Evolutionary conservation across 2,888 invertebrate genomes (phyloP), one percentile per base, ranked within the genome.

Genomic region (Epinotia bilunana): DNA sequence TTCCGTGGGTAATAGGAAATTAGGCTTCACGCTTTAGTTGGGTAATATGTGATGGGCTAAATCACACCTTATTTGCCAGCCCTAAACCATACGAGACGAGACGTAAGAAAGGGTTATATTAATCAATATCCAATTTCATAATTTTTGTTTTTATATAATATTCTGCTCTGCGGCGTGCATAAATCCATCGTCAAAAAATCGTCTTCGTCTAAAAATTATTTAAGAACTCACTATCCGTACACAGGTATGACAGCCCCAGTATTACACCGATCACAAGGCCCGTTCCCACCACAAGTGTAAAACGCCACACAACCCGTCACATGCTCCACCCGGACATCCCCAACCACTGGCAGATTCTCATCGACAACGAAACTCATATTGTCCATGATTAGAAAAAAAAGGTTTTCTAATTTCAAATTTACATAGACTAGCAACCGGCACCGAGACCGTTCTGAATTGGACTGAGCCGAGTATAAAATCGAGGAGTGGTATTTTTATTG

Each of bases 201-300:
- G n/a, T n/a, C n/a, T n/a, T n/a, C n/a, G n/a, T 13, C 60, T 61
- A 16, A 28, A 28, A 61, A 16, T 2, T 16, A 7, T 61, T 12
- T 33, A 23, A 9, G 9, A 64, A 74, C 88, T 88, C 74, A 89
- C 89, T 76, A 78, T 43, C 86, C 86, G 72, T 86, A 87, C 3
- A 84, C 81, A 3, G 87, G 83, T 13, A 86, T 75, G 13, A 72
- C 61, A 39, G 76, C 67, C 12, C 77, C 79, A 33, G 77, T 74
- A 28, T 58, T 53, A 12, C 78, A 79, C 1, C 73, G 65, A 6
- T 57, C 3, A 73, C 78, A 74, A 5, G 12, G 7, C n/a, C 55
- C 71, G 39, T 13, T 46, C 12, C 67, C 43, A 0, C 83, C 82
- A 61, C 82, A 84, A n/a, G 77, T 78, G 71, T 84, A 85, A 53